These are phyloP conservation scores for Lemur catta DNA, from an alignment of 2,797 vertebrate genomes.

Conservation along the genomic window DNA sequence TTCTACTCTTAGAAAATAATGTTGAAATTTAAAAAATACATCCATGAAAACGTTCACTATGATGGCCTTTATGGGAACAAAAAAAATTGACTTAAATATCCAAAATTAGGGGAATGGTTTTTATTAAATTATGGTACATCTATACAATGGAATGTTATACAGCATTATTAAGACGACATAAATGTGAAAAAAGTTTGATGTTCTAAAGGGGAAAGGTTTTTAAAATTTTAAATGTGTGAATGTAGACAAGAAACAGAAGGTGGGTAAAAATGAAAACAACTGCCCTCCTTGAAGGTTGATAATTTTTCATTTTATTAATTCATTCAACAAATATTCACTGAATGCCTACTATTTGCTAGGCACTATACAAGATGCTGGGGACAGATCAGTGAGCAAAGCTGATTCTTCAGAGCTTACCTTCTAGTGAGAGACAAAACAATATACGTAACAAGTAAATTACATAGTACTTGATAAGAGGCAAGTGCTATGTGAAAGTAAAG, in stretches of 20 bases:
- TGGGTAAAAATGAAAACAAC: not conserved
- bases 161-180: not conserved
- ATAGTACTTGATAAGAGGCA: not conserved
- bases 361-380: not conserved
- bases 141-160: not conserved
- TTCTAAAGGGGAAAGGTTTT: not conserved
- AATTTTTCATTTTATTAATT: slow-evolving; percentile 31
- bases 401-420: not conserved
- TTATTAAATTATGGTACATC: not conserved
- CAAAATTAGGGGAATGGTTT: not conserved
- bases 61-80: not conserved
- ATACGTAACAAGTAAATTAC: not conserved
- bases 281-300: not conserved
- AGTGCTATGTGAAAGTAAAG: not conserved
- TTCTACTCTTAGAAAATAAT: not conserved
- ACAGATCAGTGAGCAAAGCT: not conserved
- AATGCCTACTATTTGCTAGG: not conserved
- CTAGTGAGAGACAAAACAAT: not conserved
- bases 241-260: not conserved
- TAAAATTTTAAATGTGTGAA: not conserved
- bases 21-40: slow-evolving; percentile 17
- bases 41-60: not conserved
- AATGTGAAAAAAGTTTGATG: not conserved
- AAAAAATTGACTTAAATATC: not conserved
- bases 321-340: slow-evolving; percentile 12